Percentiles rank a stretch among this genome's conserved stretches.
Evolutionary conservation across 2,113 vertebrate genomes (phyloP).

Genomic region (Anarhynchus alexandrinus): DNA sequence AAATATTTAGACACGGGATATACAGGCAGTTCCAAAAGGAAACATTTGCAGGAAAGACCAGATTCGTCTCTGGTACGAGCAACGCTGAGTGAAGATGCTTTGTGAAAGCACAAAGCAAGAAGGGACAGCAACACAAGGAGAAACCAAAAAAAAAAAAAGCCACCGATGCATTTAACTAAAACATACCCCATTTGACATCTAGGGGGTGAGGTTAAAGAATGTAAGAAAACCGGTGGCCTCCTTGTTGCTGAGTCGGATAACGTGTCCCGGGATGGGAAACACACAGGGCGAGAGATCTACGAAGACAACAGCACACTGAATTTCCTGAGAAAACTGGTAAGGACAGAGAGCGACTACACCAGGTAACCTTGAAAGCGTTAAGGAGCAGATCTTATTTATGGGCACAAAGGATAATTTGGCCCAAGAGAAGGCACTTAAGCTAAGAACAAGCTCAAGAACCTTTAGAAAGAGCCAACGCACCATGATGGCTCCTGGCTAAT

Average conservation of each 20-base stretch:
- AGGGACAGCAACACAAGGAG: not conserved
- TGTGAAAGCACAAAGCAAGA: not conserved
- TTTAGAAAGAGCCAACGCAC: not conserved
- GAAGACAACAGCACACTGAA: not conserved
- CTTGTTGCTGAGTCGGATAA: not conserved
- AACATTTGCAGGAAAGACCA: slow-evolving; percentile 43
- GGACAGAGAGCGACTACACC: not conserved
- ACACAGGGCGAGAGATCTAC: accelerated
- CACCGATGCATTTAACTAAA: not conserved
- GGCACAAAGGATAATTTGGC: not conserved
- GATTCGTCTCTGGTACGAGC: not conserved
- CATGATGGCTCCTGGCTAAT: not conserved
- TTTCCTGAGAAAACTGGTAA: not conserved
- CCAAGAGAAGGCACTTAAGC: not conserved
- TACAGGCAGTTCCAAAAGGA: slow-evolving; percentile 48
- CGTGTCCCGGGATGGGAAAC: accelerated
- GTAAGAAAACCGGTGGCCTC: not conserved
- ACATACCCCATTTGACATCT: not conserved
- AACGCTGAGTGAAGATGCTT: not conserved
- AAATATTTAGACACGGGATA: slow-evolving; percentile 64
- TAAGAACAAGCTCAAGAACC: not conserved
- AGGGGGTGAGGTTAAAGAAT: not conserved
- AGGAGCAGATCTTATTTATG: not conserved
- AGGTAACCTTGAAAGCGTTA: not conserved
- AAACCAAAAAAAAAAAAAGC: not conserved